Base-by-base conservation (phyloP, 2,888 invertebrate genomes). In the Philhelius pedissequus region DNA sequence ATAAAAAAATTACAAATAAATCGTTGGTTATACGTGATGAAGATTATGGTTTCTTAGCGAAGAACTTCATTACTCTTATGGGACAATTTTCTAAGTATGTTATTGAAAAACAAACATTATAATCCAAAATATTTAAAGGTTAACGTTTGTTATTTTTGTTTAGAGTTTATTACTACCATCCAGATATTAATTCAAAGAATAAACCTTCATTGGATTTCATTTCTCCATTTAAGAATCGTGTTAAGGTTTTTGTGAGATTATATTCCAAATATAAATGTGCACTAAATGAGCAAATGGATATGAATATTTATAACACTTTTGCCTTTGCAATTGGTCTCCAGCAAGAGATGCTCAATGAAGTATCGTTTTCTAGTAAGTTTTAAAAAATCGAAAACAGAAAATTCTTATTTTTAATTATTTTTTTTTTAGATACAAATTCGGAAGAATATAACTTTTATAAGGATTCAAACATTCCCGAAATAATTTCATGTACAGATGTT, bases 391-490 rank as follows among this genome's bases (percentile, higher is more conserved):
- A 5, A 38, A 20, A 20, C 22, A 9, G 0, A 8, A 13, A 43
- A 38, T n/a, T n/a, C n/a, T 9, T 15, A 11, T 1, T 40, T 54
- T 30, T 27, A 18, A 13, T 27, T n/a, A n/a, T n/a, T 56, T 43
- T 15, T 8, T 20, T 48, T 76, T 7, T 22, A 86, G 82, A 27
- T 13, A 77, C 60, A 50, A 45, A 75, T 27, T 25, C 8, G 4
- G 64, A 79, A 30, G 52, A 74, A 1, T 92, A 93, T 79, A 95
- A 98, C 89, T 96, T 97, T 90, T 99, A 99, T 90, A 95, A 94
- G 86, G 96, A 97, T 87, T 91, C 96, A 0, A 96, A 97, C 91
- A 94, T 97, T 0, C 92, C 94, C 0, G 97, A 98, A 92, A 95
- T 95, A 0, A 94, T 94, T 69, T 93, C 94, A 60, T 96, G 97